Conservation (phyloP, 1,140 invertebrate species). For the Lepidurus packardi region DNA sequence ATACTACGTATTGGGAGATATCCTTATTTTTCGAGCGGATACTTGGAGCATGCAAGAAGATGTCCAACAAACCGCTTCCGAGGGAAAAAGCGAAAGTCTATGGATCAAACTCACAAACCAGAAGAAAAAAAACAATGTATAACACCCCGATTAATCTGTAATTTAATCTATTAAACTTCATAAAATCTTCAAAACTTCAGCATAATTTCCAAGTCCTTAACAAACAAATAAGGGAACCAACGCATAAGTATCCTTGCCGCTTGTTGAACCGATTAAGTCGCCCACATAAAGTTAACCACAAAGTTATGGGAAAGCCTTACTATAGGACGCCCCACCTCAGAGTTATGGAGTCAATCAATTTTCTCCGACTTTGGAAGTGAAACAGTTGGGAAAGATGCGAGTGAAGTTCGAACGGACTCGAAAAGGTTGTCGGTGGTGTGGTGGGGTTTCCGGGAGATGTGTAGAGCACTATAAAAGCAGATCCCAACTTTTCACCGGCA, state of each 20-base stretch:
- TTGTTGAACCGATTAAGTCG: too few relatives aligned
- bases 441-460: neutral
- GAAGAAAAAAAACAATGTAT: neutral
- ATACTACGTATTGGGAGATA: neutral
- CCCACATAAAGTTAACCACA: too few relatives aligned
- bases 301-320: neutral
- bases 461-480: neutral
- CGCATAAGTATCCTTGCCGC: too few relatives aligned
- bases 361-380: neutral
- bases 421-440: neutral
- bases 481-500: neutral
- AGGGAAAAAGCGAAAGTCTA: conserved; percentile 7
- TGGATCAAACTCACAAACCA: neutral
- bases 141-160: neutral
- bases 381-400: neutral
- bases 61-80: neutral
- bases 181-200: too few relatives aligned
- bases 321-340: neutral
- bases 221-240: too few relatives aligned
- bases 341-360: neutral
- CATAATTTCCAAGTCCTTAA: too few relatives aligned
- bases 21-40: neutral
- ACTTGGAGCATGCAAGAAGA: neutral
- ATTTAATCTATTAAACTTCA: too few relatives aligned
- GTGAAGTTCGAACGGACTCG: neutral